Percentiles rank a stretch among this genome's conserved stretches.
Conservation (phyloP, 2,888 invertebrate genomes). For the Drosophila neutralis region DNA sequence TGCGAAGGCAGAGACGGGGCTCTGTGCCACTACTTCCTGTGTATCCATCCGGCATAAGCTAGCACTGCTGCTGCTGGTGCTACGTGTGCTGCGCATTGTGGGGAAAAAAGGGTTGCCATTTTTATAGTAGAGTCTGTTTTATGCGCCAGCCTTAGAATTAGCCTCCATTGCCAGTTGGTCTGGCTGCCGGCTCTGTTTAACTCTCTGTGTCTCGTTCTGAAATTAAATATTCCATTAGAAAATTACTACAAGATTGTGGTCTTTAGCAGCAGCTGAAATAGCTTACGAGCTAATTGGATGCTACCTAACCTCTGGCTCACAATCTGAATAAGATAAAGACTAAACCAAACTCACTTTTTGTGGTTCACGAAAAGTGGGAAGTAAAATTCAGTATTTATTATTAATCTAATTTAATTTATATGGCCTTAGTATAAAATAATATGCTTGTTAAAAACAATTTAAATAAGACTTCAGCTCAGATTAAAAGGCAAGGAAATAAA, state of each 20-base stretch:
- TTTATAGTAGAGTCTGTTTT: conserved; percentile 63
- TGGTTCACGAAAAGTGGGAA: conserved; percentile 17
- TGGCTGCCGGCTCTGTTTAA: conserved; percentile 37
- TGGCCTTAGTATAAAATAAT: neutral
- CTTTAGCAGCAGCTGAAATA: conserved; percentile 52
- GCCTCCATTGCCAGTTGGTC: conserved; percentile 26
- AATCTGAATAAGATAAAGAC: conserved; percentile 23
- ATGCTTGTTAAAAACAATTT: neutral
- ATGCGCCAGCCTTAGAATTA: conserved; percentile 23
- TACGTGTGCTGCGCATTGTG: conserved; percentile 34
- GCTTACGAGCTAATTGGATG: conserved; percentile 61
- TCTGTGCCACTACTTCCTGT: conserved; percentile 70
- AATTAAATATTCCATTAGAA: conserved; percentile 83
- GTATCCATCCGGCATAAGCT: conserved; percentile 78
- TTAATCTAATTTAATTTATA: neutral
- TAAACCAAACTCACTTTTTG: conserved; percentile 56
- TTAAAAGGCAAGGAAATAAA: neutral
- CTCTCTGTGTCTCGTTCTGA: conserved; percentile 70
- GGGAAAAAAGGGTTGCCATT: conserved; percentile 71
- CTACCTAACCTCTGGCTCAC: conserved; percentile 30
- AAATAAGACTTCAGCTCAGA: neutral
- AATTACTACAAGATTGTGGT: conserved; percentile 82
- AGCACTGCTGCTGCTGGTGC: conserved; percentile 31
- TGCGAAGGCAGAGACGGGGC: conserved; percentile 27
- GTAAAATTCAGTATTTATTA: neutral